phyloP scores from a whole-genome alignment of 2,888 invertebrate genomes.

The Acronicta leporina region DNA sequence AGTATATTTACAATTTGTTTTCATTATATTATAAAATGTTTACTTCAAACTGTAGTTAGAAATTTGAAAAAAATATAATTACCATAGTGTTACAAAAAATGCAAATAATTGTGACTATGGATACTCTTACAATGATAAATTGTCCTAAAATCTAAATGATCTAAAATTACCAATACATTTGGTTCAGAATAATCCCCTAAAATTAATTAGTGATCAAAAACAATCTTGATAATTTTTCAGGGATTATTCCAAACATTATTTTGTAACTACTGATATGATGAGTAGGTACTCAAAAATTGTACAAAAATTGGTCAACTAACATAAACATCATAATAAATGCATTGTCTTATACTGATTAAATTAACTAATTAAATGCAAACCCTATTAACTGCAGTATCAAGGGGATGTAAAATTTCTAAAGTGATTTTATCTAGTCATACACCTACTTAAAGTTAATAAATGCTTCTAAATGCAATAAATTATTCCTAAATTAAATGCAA shows the following conservation, averaged over 20 bases:
- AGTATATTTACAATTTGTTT: constrained; percentile 78
- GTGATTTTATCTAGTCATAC: constrained; percentile 49
- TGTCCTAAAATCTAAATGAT: constrained; percentile 46
- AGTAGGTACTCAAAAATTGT: constrained; percentile 75
- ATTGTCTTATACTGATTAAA: constrained; percentile 63
- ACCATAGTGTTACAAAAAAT: constrained; percentile 49
- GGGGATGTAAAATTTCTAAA: constrained; percentile 45
- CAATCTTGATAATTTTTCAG: constrained; percentile 65
- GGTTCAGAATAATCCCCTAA: constrained; percentile 85
- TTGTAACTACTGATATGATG: constrained; percentile 63
- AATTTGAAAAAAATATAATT: constrained; percentile 44
- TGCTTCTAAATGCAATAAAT: constrained; percentile 85
- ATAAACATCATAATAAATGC: constrained; percentile 73
- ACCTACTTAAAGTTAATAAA: constrained; percentile 65
- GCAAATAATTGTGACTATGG: constrained; percentile 50
- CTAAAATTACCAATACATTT: constrained; percentile 51
- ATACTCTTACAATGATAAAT: constrained; percentile 47
- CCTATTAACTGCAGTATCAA: constrained; percentile 61
- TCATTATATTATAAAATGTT: constrained; percentile 31
- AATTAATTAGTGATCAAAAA: constrained; percentile 54
- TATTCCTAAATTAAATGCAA: constrained; percentile 81
- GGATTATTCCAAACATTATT: constrained; percentile 83
- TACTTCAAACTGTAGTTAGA: constrained; percentile 40
- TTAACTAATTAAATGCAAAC: constrained; percentile 60
- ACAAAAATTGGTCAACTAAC: constrained; percentile 70